phyloP scores from a whole-genome alignment of 2,797 vertebrate genomes.

The Pipistrellus pygmaeus region DNA sequence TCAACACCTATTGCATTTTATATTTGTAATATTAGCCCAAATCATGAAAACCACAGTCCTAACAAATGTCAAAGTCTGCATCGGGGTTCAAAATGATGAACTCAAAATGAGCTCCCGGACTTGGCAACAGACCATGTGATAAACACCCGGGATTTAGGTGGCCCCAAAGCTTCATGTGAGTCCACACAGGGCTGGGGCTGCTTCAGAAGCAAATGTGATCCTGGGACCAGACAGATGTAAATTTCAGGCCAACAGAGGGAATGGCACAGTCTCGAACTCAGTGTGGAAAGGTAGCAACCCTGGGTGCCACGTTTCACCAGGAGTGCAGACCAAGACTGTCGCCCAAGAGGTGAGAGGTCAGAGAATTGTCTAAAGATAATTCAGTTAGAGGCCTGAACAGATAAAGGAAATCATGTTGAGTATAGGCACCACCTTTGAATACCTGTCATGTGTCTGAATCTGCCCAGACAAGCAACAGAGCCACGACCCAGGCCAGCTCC shows the following conservation, averaged over 20 bases:
- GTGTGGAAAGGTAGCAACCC: not conserved
- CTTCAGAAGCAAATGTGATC: not conserved
- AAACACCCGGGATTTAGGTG: not conserved
- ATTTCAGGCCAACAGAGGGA: not conserved
- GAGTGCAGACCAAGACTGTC: not conserved
- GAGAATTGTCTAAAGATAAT: not conserved
- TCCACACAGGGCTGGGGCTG: not conserved
- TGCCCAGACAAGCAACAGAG: not conserved
- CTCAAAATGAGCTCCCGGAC: not conserved
- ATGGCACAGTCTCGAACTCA: not conserved
- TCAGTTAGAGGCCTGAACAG: rapidly evolving
- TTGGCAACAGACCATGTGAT: not conserved
- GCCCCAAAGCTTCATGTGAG: conserved; percentile 20
- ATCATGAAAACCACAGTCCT: not conserved
- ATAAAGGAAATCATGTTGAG: not conserved
- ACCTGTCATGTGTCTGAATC: not conserved
- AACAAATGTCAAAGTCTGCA: not conserved
- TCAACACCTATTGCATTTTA: not conserved
- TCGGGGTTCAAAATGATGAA: not conserved
- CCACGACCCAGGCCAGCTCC: not conserved
- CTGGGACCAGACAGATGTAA: not conserved
- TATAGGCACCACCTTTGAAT: not conserved
- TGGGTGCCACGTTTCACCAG: not conserved
- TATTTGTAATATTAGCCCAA: not conserved
- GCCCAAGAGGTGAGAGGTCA: not conserved